phyloP scores from a whole-genome alignment of 1,140 invertebrate species.

The Scaptomyza pallida region DNA sequence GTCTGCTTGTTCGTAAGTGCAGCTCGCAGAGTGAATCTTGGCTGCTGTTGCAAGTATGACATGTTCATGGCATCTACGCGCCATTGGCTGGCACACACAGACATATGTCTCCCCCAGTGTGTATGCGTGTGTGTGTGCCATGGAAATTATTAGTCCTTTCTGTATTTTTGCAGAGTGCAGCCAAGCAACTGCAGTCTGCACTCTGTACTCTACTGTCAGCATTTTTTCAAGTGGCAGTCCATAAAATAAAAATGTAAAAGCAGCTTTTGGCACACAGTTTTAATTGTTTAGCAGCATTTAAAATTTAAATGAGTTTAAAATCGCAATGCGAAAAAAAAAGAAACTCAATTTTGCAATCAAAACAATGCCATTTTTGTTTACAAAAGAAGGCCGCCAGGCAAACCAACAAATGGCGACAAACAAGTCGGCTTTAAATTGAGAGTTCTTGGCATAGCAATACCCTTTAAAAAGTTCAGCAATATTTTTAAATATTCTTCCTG shows the following conservation, averaged over 20 bases:
- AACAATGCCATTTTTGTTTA: slow-evolving; percentile 68
- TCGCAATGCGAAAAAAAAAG: slow-evolving; percentile 11
- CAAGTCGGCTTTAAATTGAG: background rate
- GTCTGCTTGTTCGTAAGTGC: slow-evolving; percentile 37
- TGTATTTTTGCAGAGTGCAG: slow-evolving; percentile 42
- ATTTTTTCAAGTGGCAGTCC: slow-evolving; percentile 57
- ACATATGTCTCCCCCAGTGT: no score
- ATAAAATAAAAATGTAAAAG: slow-evolving; percentile 69
- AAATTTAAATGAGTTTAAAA: slow-evolving; percentile 68
- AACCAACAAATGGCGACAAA: slow-evolving; percentile 13
- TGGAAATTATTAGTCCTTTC: slow-evolving; percentile 57
- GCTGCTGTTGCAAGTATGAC: slow-evolving; percentile 54
- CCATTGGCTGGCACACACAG: slow-evolving; percentile 31
- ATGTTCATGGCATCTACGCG: slow-evolving; percentile 52
- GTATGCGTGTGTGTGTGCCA: slow-evolving; percentile 13
- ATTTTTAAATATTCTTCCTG: no score
- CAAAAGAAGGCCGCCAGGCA: slow-evolving; percentile 31
- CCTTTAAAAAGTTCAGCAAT: background rate
- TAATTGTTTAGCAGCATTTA: slow-evolving; percentile 59
- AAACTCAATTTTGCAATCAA: slow-evolving; percentile 43
- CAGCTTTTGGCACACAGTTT: slow-evolving; percentile 73
- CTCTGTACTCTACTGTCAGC: slow-evolving; percentile 48
- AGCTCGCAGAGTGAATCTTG: slow-evolving; percentile 43
- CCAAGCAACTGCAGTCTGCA: slow-evolving; percentile 47
- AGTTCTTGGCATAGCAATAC: background rate